Conservation (phyloP, 1,140 invertebrate species). For the Apis laboriosa region DNA sequence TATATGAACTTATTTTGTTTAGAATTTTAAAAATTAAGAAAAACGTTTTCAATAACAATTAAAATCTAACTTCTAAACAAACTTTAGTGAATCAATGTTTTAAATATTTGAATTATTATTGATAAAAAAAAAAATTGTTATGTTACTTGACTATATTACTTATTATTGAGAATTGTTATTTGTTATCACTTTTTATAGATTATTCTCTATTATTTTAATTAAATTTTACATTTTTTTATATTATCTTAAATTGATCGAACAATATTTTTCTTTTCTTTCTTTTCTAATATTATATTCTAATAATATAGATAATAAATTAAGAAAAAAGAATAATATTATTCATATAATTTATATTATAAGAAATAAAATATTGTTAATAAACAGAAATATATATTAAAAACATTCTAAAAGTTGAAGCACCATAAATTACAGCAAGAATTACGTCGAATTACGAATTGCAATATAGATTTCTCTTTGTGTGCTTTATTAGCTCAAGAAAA, state of each 20-base stretch:
- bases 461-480: conserved; percentile 2
- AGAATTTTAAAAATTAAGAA: no score
- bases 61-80: no score
- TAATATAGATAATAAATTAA: background rate
- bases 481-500: background rate
- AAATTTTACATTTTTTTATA: background rate
- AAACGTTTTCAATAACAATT: no score
- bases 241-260: no score
- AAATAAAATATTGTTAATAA: background rate
- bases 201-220: background rate
- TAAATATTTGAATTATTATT: no score
- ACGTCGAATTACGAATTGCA: conserved; percentile 1
- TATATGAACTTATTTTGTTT: no score
- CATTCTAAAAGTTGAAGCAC: background rate
- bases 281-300: background rate
- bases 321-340: background rate
- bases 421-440: conserved; percentile 10
- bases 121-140: no score
- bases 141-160: no score
- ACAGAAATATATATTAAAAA: background rate
- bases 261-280: background rate
- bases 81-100: no score
- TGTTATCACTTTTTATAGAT: no score
- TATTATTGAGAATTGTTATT: no score
- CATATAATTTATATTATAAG: background rate